Percentiles rank a stretch among this genome's conserved stretches.
phyloP scores from a whole-genome alignment of 2,113 vertebrate species.

The Ceyx margarethae region DNA sequence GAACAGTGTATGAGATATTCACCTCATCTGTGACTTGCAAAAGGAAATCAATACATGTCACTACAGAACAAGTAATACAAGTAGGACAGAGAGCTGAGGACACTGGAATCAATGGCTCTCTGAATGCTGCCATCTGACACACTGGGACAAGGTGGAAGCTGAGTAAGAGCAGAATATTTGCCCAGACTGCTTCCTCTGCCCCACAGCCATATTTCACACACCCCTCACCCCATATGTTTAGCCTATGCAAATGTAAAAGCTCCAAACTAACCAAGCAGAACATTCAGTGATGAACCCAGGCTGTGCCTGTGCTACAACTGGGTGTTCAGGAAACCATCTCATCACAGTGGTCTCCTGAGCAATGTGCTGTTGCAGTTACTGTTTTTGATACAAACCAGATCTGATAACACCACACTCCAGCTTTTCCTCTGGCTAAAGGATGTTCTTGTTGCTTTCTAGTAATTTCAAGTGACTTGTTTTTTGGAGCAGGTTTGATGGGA shows the following conservation, averaged over 20 bases:
- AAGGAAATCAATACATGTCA: not conserved
- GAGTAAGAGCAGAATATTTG: not conserved
- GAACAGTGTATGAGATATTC: not conserved
- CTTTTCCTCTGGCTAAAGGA: not conserved
- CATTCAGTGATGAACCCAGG: not conserved
- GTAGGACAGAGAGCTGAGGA: not conserved
- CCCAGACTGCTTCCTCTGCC: not conserved
- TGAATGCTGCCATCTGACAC: not conserved
- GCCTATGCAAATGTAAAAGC: not conserved
- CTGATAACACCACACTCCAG: not conserved
- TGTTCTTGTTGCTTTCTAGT: not conserved
- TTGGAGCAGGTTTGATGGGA: not conserved
- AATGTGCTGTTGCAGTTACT: not conserved
- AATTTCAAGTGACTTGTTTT: not conserved
- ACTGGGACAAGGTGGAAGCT: not conserved
- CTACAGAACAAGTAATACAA: not conserved
- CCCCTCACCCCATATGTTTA: fast-evolving
- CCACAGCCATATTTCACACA: fast-evolving
- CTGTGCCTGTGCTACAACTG: not conserved
- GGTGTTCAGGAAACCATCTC: not conserved
- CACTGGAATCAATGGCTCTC: not conserved
- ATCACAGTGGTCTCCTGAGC: not conserved
- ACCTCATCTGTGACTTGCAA: not conserved
- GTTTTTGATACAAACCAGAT: not conserved
- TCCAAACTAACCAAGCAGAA: not conserved